Base-by-base conservation (phyloP, 2,888 invertebrate genomes). In the Notocelia uddmanniana region DNA sequence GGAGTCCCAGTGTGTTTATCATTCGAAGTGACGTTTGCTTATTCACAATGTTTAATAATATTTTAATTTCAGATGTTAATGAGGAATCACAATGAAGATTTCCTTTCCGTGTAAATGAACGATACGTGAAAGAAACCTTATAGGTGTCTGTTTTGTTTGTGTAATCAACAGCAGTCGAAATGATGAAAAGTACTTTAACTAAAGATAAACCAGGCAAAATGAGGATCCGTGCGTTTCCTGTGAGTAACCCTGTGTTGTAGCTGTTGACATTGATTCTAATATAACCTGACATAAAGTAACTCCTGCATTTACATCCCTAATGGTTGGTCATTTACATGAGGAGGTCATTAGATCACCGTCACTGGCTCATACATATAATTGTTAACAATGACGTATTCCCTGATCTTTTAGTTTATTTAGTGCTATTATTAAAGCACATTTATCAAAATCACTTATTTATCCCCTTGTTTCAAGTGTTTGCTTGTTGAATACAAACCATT, bases 201-300 rank as follows among this genome's bases (percentile, higher is more conserved):
- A 98, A 98, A 93, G 98, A 98, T 94, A 98, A 98, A 94, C 96
- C 93, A 73, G 91, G 97, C 95, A 99, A 99, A 95, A 98, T 99
- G 98, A 96, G 99, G 89, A 99, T 99, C 88, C 96, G 98, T 92
- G 98, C 99, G 81, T 99, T 99, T 94, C 98, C 99, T 90, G 98
- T 99, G 95, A 98, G 98, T 96, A 77, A 62, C 76, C 60, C 41
- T 60, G 73, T 60, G 37, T 31, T 54, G 55, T 62, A 48, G 54
- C n/a, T 31, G 18, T 26, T 31, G 66, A 50, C 52, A 58, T 62
- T 23, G 52, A 31, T 18, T 66, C 37, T 37, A 41, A 21, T 58
- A 34, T 10, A 37, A 52, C 21, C 11, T 21, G 13, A 45, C 41
- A 21, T 2, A 45, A 26, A 52, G 15, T 23, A 55, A 26, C 13